A percentile compares a stretch with the other conserved stretches of the same genome.
These are phyloP conservation scores for Coilia nasus DNA, from an alignment of 2,797 vertebrate species.

Conservation along the genomic window DNA sequence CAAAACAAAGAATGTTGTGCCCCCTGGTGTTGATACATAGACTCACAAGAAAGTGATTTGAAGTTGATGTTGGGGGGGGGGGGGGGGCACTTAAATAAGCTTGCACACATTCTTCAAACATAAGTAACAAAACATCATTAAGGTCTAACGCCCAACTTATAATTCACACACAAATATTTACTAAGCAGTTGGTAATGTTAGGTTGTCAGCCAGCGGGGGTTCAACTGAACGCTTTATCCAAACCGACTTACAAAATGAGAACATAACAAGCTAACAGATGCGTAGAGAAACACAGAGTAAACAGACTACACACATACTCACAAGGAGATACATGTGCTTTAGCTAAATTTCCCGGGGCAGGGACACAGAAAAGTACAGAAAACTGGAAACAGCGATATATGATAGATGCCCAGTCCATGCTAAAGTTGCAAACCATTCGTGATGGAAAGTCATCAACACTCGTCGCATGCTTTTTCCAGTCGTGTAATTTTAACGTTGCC, in stretches of 20 bases:
- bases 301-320: too few species aligned
- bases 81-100: too few species aligned
- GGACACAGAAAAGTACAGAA: too few species aligned
- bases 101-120: too few species aligned
- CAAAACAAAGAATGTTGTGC: neutral
- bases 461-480: neutral
- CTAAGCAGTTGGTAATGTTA: neutral
- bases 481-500: neutral
- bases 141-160: neutral
- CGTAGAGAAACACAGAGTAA: too few species aligned
- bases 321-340: too few species aligned
- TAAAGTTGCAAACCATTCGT: neutral
- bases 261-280: too few species aligned
- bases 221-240: neutral
- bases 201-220: neutral
- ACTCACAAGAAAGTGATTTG: neutral
- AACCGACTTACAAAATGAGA: too few species aligned
- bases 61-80: neutral
- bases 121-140: too few species aligned
- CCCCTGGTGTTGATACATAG: constrained; percentile 13
- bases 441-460: neutral
- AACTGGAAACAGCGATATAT: neutral
- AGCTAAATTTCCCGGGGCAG: too few species aligned
- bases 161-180: neutral
- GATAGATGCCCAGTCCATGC: neutral